Base-by-base conservation (phyloP, 2,113 vertebrate species). In the Ursus arctos region DNA sequence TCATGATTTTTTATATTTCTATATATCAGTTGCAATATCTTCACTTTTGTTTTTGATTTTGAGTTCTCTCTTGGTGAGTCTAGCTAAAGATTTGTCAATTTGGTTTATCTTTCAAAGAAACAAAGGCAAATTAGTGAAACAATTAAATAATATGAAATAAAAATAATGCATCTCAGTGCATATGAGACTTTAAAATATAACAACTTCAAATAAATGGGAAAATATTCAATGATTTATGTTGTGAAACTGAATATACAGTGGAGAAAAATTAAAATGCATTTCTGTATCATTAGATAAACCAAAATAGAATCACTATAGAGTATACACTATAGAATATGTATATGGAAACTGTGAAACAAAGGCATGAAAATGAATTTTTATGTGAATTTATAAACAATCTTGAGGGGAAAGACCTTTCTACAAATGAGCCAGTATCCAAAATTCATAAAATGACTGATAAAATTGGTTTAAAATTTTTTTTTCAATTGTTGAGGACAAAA, bases 81-180 rank as follows among this genome's bases (percentile, higher is more conserved):
- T 16, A 76, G 24, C 14, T 47, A 76, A 76, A 47, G 72, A 16
- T 76, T 76, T 76, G 43, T 47, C 72, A 72, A 8, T 28, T 49
- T 76, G 24, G 24, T 76, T 76, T 76, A 16, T 76, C 65, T 69
- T 69, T 69, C 65, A 69, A 69, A 69, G 65, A 69, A 69, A 69
- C 16, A 65, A 65, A 31, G 57, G 28, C 18, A 76, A 84, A 61
- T 77, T 84, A 71, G 83, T 89, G 19, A 69, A 79, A 81, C 12
- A 74, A 84, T 67, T 67, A 69, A n/a, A 69, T 69, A 69, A 69
- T n/a, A n/a, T n/a, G n/a, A 67, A 67, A 65, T 65, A 79, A 96
- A 74, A n/a, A 71, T 26, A 71, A 22, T 79, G 28, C 31, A 49
- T 2, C n/a, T 15, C 4, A 71, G 4, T 90, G 61, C n/a, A 79